Evolutionary conservation across 2,113 vertebrate genomes (phyloP).

Genomic region (Haemorhous mexicanus): DNA sequence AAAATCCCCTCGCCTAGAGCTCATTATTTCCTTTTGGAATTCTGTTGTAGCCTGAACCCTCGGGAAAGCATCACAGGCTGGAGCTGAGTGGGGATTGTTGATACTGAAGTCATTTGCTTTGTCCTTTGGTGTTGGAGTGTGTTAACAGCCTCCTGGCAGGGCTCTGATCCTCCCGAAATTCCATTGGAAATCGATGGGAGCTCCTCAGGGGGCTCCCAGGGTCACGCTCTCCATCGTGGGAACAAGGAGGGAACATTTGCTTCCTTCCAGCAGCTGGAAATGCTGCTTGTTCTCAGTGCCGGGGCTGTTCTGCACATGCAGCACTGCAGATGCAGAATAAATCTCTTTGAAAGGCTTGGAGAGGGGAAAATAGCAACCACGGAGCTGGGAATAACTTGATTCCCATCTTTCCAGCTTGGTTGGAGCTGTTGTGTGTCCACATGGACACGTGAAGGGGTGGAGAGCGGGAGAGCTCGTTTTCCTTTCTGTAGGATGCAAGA

Average conservation of each 20-base stretch:
- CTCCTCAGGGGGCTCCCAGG: not conserved
- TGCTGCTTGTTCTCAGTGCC: accelerated
- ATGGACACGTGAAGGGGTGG: accelerated
- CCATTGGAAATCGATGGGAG: not conserved
- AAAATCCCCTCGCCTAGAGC: accelerated
- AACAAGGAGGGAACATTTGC: not conserved
- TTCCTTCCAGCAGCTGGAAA: not conserved
- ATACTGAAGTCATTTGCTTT: accelerated
- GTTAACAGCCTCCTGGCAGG: not conserved
- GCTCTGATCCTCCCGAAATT: not conserved
- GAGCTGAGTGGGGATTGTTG: not conserved
- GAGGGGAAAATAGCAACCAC: not conserved
- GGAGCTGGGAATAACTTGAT: not conserved
- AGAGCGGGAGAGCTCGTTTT: accelerated
- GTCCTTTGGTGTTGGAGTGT: not conserved
- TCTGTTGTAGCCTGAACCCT: accelerated
- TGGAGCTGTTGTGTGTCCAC: not conserved
- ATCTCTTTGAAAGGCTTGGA: not conserved
- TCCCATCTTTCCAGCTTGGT: not conserved
- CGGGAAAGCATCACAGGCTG: accelerated
- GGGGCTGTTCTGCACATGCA: not conserved
- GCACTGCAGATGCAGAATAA: not conserved
- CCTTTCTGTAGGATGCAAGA: accelerated
- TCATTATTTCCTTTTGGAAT: accelerated
- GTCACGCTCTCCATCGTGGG: not conserved